Evolutionary conservation across 2,113 vertebrate genomes (phyloP).

Genomic region (Baryphthengus martii): DNA sequence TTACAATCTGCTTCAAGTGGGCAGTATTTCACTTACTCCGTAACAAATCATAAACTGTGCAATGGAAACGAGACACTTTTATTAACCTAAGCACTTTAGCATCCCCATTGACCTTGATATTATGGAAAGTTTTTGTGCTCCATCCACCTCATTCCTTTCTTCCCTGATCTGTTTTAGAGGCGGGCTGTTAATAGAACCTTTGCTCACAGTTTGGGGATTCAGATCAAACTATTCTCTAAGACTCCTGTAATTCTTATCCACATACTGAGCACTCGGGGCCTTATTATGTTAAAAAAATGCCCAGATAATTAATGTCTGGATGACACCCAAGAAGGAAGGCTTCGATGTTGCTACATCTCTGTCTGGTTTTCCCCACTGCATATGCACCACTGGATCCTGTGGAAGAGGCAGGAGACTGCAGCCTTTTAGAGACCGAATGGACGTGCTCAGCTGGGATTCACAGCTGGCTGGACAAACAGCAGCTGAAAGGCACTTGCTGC

Average conservation of each 20-base stretch:
- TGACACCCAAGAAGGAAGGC: not conserved
- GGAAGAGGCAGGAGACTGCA: not conserved
- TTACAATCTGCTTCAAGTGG: not conserved
- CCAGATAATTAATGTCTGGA: not conserved
- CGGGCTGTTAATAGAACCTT: not conserved
- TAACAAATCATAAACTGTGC: not conserved
- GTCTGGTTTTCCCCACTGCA: not conserved
- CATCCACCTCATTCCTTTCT: not conserved
- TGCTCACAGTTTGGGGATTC: not conserved
- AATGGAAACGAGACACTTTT: not conserved
- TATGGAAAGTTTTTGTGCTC: not conserved
- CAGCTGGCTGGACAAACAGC: not conserved
- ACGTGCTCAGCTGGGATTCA: not conserved
- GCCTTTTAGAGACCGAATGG: not conserved
- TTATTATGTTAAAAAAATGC: not conserved
- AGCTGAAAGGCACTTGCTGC: not conserved
- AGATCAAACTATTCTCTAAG: not conserved
- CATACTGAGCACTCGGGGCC: not conserved
- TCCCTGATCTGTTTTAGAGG: not conserved
- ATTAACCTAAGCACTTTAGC: not conserved
- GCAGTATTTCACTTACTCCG: not conserved
- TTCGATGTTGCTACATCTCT: not conserved
- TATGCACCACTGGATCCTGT: not conserved
- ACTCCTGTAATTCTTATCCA: not conserved
- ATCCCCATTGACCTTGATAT: not conserved